These are phyloP conservation scores for Pediacus dermestoides DNA, from an alignment of 2,888 invertebrate species.

Conservation along the genomic window DNA sequence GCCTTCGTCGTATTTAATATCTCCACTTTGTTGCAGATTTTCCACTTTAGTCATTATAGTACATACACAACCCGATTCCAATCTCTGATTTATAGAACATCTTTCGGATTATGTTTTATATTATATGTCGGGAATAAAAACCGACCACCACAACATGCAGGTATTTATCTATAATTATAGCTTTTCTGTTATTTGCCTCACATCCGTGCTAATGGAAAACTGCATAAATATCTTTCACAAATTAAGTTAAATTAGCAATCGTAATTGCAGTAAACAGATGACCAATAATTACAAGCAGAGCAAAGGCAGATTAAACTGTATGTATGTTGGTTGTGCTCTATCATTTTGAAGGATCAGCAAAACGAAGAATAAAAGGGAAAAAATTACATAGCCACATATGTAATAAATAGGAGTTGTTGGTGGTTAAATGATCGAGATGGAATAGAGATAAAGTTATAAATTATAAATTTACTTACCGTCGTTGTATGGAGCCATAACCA, in stretches of 20 bases:
- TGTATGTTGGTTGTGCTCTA: too few relatives aligned
- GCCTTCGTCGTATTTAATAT: too few relatives aligned
- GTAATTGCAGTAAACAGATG: background rate
- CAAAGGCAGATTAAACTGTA: background rate
- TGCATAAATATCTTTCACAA: background rate
- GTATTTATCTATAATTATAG: constrained; percentile 2
- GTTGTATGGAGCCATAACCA: constrained; percentile 81
- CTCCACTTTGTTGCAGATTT: too few relatives aligned
- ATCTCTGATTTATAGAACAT: too few relatives aligned
- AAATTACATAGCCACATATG: background rate
- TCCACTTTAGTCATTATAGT: too few relatives aligned
- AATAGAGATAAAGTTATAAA: constrained; percentile 4
- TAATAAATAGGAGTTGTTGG: background rate
- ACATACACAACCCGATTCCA: too few relatives aligned
- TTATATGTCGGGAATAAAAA: too few relatives aligned
- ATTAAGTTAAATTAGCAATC: constrained; percentile 1
- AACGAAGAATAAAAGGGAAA: constrained; percentile 1
- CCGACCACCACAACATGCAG: too few relatives aligned
- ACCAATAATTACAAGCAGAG: constrained; percentile 4
- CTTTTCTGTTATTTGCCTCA: background rate
- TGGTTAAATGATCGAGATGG: background rate
- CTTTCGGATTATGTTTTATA: too few relatives aligned
- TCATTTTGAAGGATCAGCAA: background rate
- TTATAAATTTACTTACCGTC: constrained; percentile 79
- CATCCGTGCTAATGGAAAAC: constrained; percentile 1